Conservation (phyloP, 1,140 invertebrate genomes). For the Drosophila equinoxialis region DNA sequence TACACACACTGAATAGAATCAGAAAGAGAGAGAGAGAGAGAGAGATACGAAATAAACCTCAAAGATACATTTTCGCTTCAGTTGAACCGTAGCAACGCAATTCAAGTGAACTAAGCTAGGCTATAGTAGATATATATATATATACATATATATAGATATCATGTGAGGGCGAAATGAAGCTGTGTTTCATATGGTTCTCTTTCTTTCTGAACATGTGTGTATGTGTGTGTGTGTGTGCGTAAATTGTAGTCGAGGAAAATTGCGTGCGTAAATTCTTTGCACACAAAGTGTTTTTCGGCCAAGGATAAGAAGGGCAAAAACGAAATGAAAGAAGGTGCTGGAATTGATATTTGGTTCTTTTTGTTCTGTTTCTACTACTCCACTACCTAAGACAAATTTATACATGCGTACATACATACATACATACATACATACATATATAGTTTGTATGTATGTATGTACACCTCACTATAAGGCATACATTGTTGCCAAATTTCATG, state of each 20-base stretch:
- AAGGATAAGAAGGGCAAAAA: conserved; percentile 2
- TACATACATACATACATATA: background rate
- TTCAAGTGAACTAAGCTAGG: conserved; percentile 74
- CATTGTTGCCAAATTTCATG: conserved; percentile 7
- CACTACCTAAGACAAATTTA: conserved; percentile 55
- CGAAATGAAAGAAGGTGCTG: conserved; percentile 1
- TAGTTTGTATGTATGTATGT: background rate
- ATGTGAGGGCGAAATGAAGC: conserved; percentile 66
- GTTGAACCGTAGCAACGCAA: conserved; percentile 70
- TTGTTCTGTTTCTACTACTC: background rate
- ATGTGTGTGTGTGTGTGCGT: background rate
- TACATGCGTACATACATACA: background rate
- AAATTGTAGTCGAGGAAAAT: conserved; percentile 43
- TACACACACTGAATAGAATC: conserved; percentile 55
- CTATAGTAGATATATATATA: conserved; percentile 27
- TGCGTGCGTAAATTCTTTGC: conserved; percentile 71
- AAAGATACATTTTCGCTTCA: conserved; percentile 81
- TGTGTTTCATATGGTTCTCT: conserved; percentile 42
- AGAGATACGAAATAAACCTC: conserved; percentile 67
- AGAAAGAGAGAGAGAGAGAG: background rate
- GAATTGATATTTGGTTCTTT: conserved; percentile 14
- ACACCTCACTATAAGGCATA: background rate
- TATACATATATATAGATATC: conserved; percentile 21
- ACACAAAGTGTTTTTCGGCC: conserved; percentile 54
- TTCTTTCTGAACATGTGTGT: background rate